Evolutionary conservation across 2,888 invertebrate genomes (phyloP), one percentile per base, ranked within the genome.

Genomic region (Parnassius mnemosyne): DNA sequence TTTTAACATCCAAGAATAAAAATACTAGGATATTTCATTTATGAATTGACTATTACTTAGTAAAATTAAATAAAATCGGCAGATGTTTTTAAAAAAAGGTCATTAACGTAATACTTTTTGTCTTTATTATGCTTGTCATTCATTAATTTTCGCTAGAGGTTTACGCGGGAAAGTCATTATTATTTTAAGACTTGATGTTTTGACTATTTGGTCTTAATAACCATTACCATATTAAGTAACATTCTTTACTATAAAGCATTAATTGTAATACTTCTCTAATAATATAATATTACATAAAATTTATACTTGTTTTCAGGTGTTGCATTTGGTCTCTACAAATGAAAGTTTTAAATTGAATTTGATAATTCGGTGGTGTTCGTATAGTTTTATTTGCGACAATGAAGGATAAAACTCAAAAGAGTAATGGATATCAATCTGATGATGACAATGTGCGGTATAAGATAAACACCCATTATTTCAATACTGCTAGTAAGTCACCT

Each of bases 371-470:
- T 12, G 11, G 44, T 44, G 44, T 44, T 11, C 10, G 11, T 46
- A 46, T 1, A 10, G 5, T 12, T n/a, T 7, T 46, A 34, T 3
- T 46, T 46, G 10, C 7, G 12, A 46, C 11, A 12, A 46, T 46
- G 46, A 46, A 46, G 46, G 11, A 46, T 46, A 46, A n/a, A n/a
- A 65, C 75, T 57, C 66, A 68, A 10, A 84, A 76, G 53, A 87
- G 76, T 68, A 86, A 83, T 79, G 83, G 80, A 54, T 83, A 83
- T 68, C 83, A 83, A 63, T 84, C 84, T n/a, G 90, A 91, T 72
- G 91, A 91, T 72, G 89, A 90, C 7, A 85, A 80, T 70, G 71
- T 89, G 10, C 77, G 84, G 59, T 91, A 91, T 66, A 91, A 89
- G 70, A 66, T 91, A 47, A 91, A 91, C 66, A 77, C 75, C 49